phyloP scores from a whole-genome alignment of 2,113 vertebrate species.

The Poeciliopsis prolifica region DNA sequence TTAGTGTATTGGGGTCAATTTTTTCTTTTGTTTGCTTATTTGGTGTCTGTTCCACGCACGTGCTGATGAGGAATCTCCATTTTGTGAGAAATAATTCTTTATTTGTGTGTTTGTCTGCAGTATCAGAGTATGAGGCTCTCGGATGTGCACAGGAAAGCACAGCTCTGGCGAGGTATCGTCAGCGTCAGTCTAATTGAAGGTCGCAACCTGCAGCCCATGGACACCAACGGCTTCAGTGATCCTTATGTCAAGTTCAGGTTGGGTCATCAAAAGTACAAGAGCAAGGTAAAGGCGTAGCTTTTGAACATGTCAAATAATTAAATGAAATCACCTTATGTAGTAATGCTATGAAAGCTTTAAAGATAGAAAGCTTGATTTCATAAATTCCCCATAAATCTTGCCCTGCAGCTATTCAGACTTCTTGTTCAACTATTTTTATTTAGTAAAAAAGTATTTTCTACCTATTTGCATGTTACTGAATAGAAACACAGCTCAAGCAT shows the following conservation, averaged over 20 bases:
- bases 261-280: slow-evolving; percentile 98
- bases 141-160: slow-evolving; percentile 91
- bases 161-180: slow-evolving; percentile 96
- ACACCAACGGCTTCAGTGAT: slow-evolving; percentile 91
- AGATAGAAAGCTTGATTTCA: not conserved
- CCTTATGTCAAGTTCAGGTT: slow-evolving; percentile 95
- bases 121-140: slow-evolving; percentile 92
- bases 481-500: not conserved
- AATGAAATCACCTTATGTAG: not conserved
- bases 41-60: not conserved
- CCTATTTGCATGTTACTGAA: not conserved
- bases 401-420: too few relatives aligned
- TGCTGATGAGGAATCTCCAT: slow-evolving; percentile 12
- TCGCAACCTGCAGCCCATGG: slow-evolving; percentile 90
- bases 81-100: slow-evolving; percentile 21
- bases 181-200: slow-evolving; percentile 95
- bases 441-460: not conserved
- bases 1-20: not conserved
- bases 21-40: slow-evolving; percentile 12
- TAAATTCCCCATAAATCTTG: not conserved
- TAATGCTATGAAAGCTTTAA: not conserved
- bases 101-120: slow-evolving; percentile 75
- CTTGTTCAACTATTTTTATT: not conserved
- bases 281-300: slow-evolving; percentile 85
- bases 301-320: not conserved